Conservation (phyloP, 2,888 invertebrate species). For the Mesorhabditis sp. region DNA sequence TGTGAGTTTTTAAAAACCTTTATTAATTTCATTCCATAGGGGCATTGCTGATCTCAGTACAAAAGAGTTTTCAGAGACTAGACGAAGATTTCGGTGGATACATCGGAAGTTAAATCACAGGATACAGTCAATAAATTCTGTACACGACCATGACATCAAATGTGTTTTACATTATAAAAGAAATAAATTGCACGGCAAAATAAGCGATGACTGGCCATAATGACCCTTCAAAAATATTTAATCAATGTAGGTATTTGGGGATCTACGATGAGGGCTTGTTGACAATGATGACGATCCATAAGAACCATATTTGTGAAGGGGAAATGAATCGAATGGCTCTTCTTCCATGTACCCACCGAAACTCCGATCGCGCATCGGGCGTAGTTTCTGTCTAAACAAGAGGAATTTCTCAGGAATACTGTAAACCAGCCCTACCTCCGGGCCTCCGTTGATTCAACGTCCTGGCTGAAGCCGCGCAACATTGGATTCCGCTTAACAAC, state of each 20-base stretch:
- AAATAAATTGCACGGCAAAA: no score
- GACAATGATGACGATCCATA: not conserved
- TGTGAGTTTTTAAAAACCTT: no score
- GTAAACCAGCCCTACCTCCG: slow-evolving; percentile 16
- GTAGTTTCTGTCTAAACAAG: not conserved
- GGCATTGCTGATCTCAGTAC: no score
- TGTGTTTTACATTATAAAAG: no score
- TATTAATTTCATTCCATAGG: no score
- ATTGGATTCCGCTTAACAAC: slow-evolving; percentile 25
- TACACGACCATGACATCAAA: no score
- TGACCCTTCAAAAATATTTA: not conserved
- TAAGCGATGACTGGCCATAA: no score
- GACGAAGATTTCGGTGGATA: no score
- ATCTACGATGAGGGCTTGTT: not conserved
- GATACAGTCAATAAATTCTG: no score
- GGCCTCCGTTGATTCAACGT: slow-evolving; percentile 24
- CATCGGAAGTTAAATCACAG: no score
- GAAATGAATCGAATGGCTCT: not conserved
- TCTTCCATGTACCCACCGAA: not conserved
- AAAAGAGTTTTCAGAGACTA: no score
- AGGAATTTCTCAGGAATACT: not conserved
- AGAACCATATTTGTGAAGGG: not conserved
- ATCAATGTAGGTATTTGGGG: not conserved
- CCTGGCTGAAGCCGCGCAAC: slow-evolving; percentile 35
- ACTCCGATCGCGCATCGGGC: slow-evolving; percentile 2